phyloP scores from a whole-genome alignment of 2,113 vertebrate genomes.

The Benitochromis conjunctus region DNA sequence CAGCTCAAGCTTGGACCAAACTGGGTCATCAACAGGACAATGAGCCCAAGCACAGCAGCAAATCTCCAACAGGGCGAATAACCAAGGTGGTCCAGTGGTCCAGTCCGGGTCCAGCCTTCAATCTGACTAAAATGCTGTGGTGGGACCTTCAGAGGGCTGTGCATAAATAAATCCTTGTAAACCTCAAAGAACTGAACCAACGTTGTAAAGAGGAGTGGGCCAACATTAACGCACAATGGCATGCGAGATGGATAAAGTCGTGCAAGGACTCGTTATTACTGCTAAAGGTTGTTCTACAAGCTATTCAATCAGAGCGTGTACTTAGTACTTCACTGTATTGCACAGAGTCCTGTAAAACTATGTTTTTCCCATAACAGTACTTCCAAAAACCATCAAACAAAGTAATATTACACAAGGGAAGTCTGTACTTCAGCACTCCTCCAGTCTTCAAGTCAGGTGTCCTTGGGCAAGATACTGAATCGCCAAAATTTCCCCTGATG shows the following conservation, averaged over 20 bases:
- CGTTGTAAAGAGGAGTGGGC: neutral
- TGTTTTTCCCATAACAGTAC: neutral
- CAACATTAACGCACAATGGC: neutral
- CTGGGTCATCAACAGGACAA: neutral
- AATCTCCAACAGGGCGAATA: neutral
- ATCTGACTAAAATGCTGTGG: rapidly evolving
- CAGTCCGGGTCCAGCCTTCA: neutral
- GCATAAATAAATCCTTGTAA: neutral
- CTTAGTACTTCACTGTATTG: neutral
- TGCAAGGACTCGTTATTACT: rapidly evolving
- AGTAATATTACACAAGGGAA: neutral
- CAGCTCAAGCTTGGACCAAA: neutral
- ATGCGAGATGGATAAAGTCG: neutral
- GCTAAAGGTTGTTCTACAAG: neutral
- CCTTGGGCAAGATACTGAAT: neutral
- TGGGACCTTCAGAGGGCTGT: rapidly evolving
- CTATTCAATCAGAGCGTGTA: neutral
- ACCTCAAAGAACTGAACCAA: rapidly evolving
- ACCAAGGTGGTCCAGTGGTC: neutral
- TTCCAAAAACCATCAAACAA: neutral
- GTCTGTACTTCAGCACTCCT: neutral
- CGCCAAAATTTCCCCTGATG: neutral
- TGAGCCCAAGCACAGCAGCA: neutral
- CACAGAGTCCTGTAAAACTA: rapidly evolving
- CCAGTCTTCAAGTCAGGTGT: neutral